A percentile compares a stretch with the other conserved stretches of the same genome.
Conservation (phyloP, 2,113 vertebrate species). For the Lucifuga dentata region DNA sequence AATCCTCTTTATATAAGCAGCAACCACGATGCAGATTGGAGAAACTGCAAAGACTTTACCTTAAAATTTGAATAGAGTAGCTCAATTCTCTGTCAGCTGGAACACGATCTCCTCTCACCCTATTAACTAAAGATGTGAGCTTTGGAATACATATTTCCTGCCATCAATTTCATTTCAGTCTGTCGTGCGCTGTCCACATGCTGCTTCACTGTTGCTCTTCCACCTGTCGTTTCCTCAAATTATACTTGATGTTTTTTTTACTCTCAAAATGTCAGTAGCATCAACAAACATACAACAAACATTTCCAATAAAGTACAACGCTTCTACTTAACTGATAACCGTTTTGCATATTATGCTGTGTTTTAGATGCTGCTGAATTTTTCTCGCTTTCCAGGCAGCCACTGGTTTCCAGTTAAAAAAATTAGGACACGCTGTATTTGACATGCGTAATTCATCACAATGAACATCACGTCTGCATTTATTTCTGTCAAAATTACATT, state of each 20-base stretch:
- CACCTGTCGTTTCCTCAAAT: constrained; percentile 35
- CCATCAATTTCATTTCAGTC: no score
- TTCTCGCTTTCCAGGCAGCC: no score
- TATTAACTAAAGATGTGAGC: constrained; percentile 7
- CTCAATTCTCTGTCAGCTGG: constrained; percentile 33
- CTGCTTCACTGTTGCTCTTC: constrained; percentile 41
- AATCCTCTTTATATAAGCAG: constrained; percentile 81
- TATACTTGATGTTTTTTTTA: background rate
- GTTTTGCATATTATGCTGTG: no score
- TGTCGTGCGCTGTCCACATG: constrained; percentile 19
- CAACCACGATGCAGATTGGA: constrained; percentile 58
- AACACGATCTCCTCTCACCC: constrained; percentile 12
- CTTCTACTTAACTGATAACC: background rate
- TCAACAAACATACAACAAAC: background rate
- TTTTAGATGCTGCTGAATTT: no score
- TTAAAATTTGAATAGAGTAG: constrained; percentile 25
- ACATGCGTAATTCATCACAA: no score
- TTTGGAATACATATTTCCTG: no score
- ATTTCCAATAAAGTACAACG: constrained; percentile 7
- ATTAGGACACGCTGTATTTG: no score
- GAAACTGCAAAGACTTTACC: constrained; percentile 46
- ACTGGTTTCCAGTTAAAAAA: no score
- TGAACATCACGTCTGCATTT: no score
- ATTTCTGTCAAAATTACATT: no score
- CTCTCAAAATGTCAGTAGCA: background rate